A percentile compares a stretch with the other conserved stretches of the same genome.
These are phyloP conservation scores for Craterocephalus amniculus DNA, from an alignment of 2,797 vertebrate species.

Conservation along the genomic window DNA sequence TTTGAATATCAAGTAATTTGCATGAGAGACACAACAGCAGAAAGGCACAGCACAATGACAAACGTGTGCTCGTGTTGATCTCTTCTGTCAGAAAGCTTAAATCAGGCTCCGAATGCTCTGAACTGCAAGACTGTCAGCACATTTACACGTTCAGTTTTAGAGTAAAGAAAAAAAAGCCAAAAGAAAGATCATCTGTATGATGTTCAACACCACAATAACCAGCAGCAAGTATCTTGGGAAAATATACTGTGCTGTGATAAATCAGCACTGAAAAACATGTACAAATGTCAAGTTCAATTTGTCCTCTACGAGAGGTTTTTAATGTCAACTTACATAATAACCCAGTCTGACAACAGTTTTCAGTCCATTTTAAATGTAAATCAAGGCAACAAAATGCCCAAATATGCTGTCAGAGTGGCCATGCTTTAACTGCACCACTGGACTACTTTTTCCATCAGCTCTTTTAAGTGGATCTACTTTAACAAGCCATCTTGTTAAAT, in stretches of 20 bases:
- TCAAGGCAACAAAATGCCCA: constrained; percentile 35
- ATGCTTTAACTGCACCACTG: constrained; percentile 33
- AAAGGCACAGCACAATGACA: constrained; percentile 27
- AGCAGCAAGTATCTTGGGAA: not conserved
- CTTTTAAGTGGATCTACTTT: constrained; percentile 58
- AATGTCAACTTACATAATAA: constrained; percentile 21
- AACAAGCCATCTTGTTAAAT: constrained; percentile 62
- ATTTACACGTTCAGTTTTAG: constrained; percentile 8
- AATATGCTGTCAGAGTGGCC: constrained; percentile 38
- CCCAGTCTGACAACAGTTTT: constrained; percentile 11
- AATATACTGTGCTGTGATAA: not conserved
- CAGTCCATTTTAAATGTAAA: constrained; percentile 34
- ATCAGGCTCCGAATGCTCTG: constrained; percentile 16
- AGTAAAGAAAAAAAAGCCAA: not conserved
- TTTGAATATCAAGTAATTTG: constrained; percentile 59
- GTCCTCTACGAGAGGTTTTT: constrained; percentile 14
- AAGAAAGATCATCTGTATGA: not conserved
- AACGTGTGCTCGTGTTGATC: constrained; percentile 19
- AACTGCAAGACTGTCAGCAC: constrained; percentile 1
- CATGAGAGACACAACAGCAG: constrained; percentile 31
- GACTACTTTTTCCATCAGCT: constrained; percentile 63
- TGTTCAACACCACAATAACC: not conserved
- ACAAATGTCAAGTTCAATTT: constrained; percentile 26
- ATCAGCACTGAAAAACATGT: not conserved
- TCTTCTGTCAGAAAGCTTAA: constrained; percentile 12